Evolutionary conservation across 2,797 vertebrate genomes (phyloP), one percentile per base, ranked within the genome.

Genomic region (Hemibagrus guttatus): DNA sequence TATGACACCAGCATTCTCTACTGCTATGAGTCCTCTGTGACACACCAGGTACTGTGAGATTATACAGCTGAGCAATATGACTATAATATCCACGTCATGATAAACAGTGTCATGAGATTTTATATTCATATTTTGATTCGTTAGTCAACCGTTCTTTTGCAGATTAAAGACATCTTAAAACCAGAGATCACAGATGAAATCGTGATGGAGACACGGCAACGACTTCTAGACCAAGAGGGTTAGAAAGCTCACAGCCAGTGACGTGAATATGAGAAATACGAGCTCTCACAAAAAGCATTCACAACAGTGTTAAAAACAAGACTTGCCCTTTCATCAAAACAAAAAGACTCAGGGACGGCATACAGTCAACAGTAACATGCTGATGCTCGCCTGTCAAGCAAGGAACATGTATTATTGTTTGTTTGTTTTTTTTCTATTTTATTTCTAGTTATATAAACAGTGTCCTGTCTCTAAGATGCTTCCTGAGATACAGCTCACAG

Each of bases 151-250:
- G 46, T 46, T 8, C 8, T 49, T 54, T 87, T 94, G 42, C 90
- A 99, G 98, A 98, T 99, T 91, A 99, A 99, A 92, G 98, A 99
- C 91, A 95, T 99, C 91, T 93, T 99, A 91, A 99, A 98, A 91
- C 97, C 97, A 56, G 98, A 99, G 89, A 93, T 98, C 91, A 97
- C 96, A 95, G 97, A 99, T 85, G 97, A 98, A 92, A 96, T 99
- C 4, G 95, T 98, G 90, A 92, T 98, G 95, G 96, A 97, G 93
- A 97, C 98, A 0, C 96, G 96, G 84, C 97, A 98, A 91, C 96
- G 97, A 80, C 93, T 99, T 86, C 85, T 97, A 86, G 97, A 98
- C 86, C 97, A 97, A 31, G 97, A 98, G 85, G 96, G 97, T 58
- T 99, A 93, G 95, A 28, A 16, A 6, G 4, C 31, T n/a, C 9